These are phyloP conservation scores for Lepus europaeus DNA, from an alignment of 2,113 vertebrate genomes.

Conservation along the genomic window DNA sequence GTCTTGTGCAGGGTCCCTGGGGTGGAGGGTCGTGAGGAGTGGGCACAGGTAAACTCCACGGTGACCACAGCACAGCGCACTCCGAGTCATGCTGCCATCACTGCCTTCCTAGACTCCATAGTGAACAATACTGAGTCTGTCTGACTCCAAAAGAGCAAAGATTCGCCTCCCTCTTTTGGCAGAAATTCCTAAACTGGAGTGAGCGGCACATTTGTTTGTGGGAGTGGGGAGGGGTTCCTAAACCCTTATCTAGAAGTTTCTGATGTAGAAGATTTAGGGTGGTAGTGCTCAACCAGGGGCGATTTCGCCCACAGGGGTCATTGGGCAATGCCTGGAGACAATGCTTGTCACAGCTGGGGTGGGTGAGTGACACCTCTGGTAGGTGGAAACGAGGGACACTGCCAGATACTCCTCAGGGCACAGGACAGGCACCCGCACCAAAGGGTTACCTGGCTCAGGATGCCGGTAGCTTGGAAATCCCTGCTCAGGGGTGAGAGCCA, in stretches of 20 bases:
- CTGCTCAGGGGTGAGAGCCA: background rate
- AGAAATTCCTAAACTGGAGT: background rate
- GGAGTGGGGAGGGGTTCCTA: background rate
- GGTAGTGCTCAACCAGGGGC: background rate
- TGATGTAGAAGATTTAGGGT: background rate
- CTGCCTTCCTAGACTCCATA: background rate
- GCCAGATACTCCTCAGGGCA: fast-evolving
- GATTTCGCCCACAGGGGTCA: background rate
- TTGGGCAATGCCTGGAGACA: background rate
- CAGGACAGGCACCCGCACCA: background rate
- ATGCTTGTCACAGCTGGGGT: background rate
- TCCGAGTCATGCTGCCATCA: background rate
- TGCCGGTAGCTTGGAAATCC: background rate
- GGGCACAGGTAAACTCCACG: background rate
- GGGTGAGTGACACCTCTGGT: background rate
- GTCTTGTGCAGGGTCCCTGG: fast-evolving
- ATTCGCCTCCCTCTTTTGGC: background rate
- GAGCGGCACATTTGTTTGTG: background rate
- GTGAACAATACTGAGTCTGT: background rate
- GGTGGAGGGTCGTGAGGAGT: background rate
- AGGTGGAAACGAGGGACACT: background rate
- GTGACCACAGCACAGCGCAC: fast-evolving
- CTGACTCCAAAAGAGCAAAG: background rate
- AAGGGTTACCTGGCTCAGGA: background rate
- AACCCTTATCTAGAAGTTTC: background rate